These are phyloP conservation scores for Nematopogon swammerdamellus DNA, from an alignment of 2,888 invertebrate species.

Conservation along the genomic window DNA sequence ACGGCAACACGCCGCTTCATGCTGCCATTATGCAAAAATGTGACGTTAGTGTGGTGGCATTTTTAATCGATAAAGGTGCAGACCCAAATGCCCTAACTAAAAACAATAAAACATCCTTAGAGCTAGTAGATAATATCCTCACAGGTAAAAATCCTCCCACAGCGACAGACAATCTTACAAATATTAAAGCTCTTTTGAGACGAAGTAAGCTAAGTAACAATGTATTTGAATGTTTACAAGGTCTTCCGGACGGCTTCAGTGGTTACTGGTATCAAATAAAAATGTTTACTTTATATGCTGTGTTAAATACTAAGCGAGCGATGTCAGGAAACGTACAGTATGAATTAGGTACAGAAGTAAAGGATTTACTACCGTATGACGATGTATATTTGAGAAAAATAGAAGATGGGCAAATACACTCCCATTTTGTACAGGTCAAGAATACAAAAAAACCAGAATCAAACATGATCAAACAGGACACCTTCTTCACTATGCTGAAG, in stretches of 20 bases:
- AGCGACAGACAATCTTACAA: neutral
- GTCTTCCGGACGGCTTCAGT: neutral
- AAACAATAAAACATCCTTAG: neutral
- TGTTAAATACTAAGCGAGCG: neutral
- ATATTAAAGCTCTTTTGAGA: neutral
- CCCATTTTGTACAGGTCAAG: neutral
- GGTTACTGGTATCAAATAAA: neutral
- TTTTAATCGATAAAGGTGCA: neutral
- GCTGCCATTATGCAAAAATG: too few species aligned
- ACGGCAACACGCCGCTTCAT: too few species aligned
- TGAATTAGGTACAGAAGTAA: neutral
- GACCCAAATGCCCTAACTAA: neutral
- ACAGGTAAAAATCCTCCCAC: too few species aligned
- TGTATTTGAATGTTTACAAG: neutral
- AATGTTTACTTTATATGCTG: neutral
- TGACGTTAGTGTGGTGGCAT: too few species aligned
- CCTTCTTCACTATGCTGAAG: neutral
- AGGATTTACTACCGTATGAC: neutral
- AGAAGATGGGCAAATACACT: neutral
- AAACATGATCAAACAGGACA: neutral
- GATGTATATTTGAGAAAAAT: neutral
- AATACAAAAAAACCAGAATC: neutral
- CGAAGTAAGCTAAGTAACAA: neutral
- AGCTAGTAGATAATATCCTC: neutral
- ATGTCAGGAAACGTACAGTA: neutral